A percentile compares a stretch with the other conserved stretches of the same genome.
These are phyloP conservation scores for Tachuris rubrigastra DNA, from an alignment of 2,113 vertebrate genomes.

Conservation along the genomic window DNA sequence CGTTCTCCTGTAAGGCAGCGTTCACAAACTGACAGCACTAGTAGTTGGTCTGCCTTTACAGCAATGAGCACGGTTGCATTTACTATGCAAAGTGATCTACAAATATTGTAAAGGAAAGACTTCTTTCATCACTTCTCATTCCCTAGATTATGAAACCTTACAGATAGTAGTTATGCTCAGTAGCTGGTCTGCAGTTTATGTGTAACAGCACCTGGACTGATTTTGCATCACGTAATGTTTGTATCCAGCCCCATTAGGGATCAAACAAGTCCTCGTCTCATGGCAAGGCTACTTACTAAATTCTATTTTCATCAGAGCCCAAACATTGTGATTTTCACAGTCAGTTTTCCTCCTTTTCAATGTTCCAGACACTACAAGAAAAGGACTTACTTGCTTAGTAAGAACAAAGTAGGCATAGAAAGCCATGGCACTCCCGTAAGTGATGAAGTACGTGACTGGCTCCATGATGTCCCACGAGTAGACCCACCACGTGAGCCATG, in stretches of 20 bases:
- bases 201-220: not conserved
- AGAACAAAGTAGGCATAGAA: slow-evolving; percentile 89
- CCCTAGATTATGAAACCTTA: not conserved
- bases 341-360: not conserved
- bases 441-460: slow-evolving; percentile 94
- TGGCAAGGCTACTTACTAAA: not conserved
- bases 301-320: not conserved
- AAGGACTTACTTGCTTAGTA: slow-evolving; percentile 83
- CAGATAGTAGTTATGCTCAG: not conserved
- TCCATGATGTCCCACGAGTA: slow-evolving; percentile 99
- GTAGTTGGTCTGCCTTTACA: not conserved
- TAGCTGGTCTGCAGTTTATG: not conserved
- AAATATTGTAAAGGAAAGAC: not conserved
- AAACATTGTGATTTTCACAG: not conserved
- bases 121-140: not conserved
- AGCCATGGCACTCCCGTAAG: slow-evolving; percentile 87
- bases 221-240: rapidly evolving
- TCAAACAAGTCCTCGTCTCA: not conserved
- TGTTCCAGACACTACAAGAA: not conserved
- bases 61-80: not conserved
- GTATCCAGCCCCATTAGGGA: not conserved
- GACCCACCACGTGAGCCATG: slow-evolving; percentile 98
- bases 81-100: not conserved
- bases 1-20: not conserved
- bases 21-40: not conserved